Conservation (phyloP, 2,888 invertebrate species). For the Epinotia nisella region DNA sequence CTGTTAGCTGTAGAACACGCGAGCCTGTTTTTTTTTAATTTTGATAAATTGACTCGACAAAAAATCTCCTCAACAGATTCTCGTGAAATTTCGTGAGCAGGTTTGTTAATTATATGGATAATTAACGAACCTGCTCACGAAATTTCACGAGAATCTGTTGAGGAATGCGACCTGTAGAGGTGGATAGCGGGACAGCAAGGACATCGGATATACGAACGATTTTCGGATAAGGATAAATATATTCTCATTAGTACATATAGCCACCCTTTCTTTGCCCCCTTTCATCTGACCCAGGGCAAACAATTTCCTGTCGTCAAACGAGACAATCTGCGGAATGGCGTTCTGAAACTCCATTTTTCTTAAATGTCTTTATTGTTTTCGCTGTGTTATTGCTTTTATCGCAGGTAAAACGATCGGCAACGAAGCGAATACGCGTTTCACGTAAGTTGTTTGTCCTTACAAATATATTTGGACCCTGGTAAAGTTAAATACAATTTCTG, state of each 20-base stretch:
- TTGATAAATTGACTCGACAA: too few relatives aligned
- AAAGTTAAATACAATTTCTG: not conserved
- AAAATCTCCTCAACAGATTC: too few relatives aligned
- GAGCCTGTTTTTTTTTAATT: too few relatives aligned
- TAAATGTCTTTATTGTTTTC: slow-evolving; percentile 30
- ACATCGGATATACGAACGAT: too few relatives aligned
- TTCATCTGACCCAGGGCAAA: slow-evolving; percentile 18
- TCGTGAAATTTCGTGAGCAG: too few relatives aligned
- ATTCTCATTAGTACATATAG: slow-evolving; percentile 3
- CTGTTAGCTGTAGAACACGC: too few relatives aligned
- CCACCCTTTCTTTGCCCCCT: not conserved
- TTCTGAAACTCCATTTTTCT: slow-evolving; percentile 26
- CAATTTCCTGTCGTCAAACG: slow-evolving; percentile 35
- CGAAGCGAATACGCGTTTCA: not conserved
- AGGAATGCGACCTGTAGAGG: too few relatives aligned
- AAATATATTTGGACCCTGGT: not conserved
- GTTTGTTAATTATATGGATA: too few relatives aligned
- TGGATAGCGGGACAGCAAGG: too few relatives aligned
- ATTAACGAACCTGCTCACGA: too few relatives aligned
- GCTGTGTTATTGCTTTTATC: slow-evolving; percentile 20
- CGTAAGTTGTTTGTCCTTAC: not conserved
- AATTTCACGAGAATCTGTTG: too few relatives aligned
- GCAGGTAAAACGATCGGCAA: not conserved
- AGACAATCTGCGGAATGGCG: slow-evolving; percentile 20
- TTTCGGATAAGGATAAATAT: not conserved